Evolutionary conservation across 35 echinoderm and acorn worm species (phyloP), one percentile per base, ranked within the genome.

Genomic region (Acanthaster planci): DNA sequence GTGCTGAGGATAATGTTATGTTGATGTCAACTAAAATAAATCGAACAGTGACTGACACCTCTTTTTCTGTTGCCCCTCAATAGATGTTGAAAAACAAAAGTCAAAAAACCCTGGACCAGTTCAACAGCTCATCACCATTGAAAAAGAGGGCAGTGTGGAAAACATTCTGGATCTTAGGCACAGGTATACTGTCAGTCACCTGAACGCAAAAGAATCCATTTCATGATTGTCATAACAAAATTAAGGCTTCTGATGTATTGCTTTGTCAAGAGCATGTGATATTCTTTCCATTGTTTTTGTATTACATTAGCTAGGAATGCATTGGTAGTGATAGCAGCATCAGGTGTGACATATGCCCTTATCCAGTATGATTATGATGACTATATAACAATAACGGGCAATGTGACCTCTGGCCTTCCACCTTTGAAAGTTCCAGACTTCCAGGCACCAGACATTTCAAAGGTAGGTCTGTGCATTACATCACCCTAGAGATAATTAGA

Each of bases 401-500:
- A 92, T 75, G 86, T 96, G 26, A 89, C 89, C n/a, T 79, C 81
- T n/a, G 93, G 93, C 2, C 77, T 96, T 0, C 93, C 93, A 42
- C 56, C 85, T 5, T 76, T 96, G 2, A 7, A n/a, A 17, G 7
- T 85, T 51, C 93, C 93, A 58, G 22, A 85, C 35, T 92, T 96
- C 39, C 12, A 40, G 44, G 89, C 89, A 68, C 67, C 60, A 15
- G 40, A 88, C 79, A 96, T 96, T 5, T 56, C 92, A 0, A 59
- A 56, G 82, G 93, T 96, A 87, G 84, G 67, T 36, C 23, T 3
- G 6, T 55, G 19, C 19, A 60, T 0, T 40, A 89, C 36, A 82
- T 22, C 15, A 5, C 30, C 18, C 50, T 76, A 77, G 14, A n/a
- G n/a, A n/a, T n/a, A n/a, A 9, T 31, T 67, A 68, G 4, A 6